Evolutionary conservation across 2,888 invertebrate genomes (phyloP), one percentile per base, ranked within the genome.

Genomic region (Mesoligia furuncula): DNA sequence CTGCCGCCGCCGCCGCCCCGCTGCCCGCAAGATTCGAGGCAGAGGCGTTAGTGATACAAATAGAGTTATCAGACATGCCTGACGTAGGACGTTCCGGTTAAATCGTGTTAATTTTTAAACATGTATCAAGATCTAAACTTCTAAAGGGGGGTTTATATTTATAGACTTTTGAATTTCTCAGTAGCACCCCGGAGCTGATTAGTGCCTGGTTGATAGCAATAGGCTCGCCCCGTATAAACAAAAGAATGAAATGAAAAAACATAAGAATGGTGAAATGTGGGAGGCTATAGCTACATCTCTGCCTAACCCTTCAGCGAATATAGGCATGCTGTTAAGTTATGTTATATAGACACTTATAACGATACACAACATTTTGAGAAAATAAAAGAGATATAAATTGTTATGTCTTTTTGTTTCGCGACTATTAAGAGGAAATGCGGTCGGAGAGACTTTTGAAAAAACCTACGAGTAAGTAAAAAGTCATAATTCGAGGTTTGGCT

Each of bases 41-140:
- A n/a, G n/a, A n/a, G n/a, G n/a, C n/a, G n/a, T n/a, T n/a, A n/a
- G n/a, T 81, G 75, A 76, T 73, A 81, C 70, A 76, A 86, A 86
- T 83, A 69, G 61, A 72, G 73, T 84, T 84, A 83, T 69, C 74
- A 72, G 62, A 42, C 69, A 39, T 69, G 45, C 31, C n/a, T 73
- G 76, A 24, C 66, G 36, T 31, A 24, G 62, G 62, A 78, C 15
- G 36, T 31, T 42, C 11, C 1, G 8, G 45, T 42, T 39, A 64
- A 59, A 17, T 61, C 5, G 27, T 48, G 31, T 59, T 68, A 71
- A 69, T 54, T 24, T 7, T 42, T 54, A 42, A 15, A 76, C 15
- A n/a, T 31, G 31, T 31, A 3, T 7, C 15, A 62, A 17, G 42
- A 15, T 54, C 24, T 54, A 17, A 11, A 67, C 11, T 20, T 27